Conservation (phyloP, 2,888 invertebrate genomes). For the Apoderus coryli region DNA sequence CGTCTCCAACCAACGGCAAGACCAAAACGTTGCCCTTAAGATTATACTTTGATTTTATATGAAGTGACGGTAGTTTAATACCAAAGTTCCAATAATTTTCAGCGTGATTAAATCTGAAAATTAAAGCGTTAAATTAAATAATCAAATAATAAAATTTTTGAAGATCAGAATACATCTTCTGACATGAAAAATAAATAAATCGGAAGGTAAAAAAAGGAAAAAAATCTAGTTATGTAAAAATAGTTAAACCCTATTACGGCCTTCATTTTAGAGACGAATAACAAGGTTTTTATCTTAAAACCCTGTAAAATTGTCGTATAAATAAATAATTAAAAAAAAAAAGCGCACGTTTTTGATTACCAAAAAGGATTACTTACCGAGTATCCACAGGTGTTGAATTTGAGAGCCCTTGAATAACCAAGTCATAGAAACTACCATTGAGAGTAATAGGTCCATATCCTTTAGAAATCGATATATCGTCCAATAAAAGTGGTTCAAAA, state of each 20-base stretch:
- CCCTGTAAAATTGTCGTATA: too few species aligned
- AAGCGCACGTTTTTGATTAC: too few species aligned
- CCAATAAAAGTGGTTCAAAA: conserved; percentile 42
- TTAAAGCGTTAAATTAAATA: neutral
- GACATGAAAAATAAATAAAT: too few species aligned
- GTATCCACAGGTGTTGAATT: conserved; percentile 37
- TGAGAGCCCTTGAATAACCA: conserved; percentile 40
- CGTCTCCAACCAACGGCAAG: conserved; percentile 41
- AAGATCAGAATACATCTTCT: too few species aligned
- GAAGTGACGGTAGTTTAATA: conserved; percentile 37
- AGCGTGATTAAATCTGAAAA: conserved; percentile 24
- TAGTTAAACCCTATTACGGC: too few species aligned
- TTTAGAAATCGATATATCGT: conserved; percentile 39
- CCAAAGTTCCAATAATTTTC: conserved; percentile 35
- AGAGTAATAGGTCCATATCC: conserved; percentile 40
- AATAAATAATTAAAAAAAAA: too few species aligned
- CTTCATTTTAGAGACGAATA: too few species aligned
- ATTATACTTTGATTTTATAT: conserved; percentile 42
- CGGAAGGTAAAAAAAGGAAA: too few species aligned
- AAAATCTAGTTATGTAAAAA: too few species aligned
- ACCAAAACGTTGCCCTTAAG: conserved; percentile 43
- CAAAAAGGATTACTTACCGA: conserved; percentile 26
- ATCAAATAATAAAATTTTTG: too few species aligned
- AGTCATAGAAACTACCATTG: conserved; percentile 39
- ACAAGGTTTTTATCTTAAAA: too few species aligned